A percentile compares a stretch with the other conserved stretches of the same genome.
Conservation (phyloP, 1,140 invertebrate genomes). For the Drosophila sturtevanti region DNA sequence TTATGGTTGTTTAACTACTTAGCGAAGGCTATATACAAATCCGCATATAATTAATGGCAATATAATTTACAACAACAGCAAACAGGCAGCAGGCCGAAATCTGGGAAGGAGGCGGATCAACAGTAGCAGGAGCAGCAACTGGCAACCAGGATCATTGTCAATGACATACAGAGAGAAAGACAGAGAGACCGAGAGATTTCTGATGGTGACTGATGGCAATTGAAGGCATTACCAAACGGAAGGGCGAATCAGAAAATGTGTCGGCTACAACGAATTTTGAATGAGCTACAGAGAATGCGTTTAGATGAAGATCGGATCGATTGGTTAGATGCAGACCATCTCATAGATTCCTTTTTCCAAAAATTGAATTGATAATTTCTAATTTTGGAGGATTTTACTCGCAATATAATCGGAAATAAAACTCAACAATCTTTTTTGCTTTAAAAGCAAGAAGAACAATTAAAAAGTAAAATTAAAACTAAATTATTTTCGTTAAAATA, state of each 20-base stretch:
- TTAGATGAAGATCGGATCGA: too few relatives aligned
- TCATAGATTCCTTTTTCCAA: too few relatives aligned
- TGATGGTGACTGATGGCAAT: neutral
- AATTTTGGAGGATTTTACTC: too few relatives aligned
- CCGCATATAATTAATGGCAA: conserved; percentile 71
- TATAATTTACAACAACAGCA: conserved; percentile 68
- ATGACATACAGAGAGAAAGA: conserved; percentile 13
- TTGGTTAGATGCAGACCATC: too few relatives aligned
- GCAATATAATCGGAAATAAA: too few relatives aligned
- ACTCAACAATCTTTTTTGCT: too few relatives aligned
- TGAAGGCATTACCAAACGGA: neutral
- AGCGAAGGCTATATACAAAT: conserved; percentile 55
- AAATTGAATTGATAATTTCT: too few relatives aligned
- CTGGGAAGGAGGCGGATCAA: conserved; percentile 1
- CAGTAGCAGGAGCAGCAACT: neutral
- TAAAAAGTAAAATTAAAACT: too few relatives aligned
- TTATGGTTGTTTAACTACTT: conserved; percentile 62
- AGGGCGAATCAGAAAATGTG: neutral
- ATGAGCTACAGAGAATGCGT: conserved; percentile 29
- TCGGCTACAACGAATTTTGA: conserved; percentile 7
- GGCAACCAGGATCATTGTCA: conserved; percentile 8
- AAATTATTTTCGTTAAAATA: too few relatives aligned
- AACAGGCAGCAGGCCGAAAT: neutral
- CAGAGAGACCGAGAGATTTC: neutral
- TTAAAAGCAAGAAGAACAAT: too few relatives aligned